phyloP scores from a whole-genome alignment of 2,113 vertebrate species.

The Oreochromis spilurus region DNA sequence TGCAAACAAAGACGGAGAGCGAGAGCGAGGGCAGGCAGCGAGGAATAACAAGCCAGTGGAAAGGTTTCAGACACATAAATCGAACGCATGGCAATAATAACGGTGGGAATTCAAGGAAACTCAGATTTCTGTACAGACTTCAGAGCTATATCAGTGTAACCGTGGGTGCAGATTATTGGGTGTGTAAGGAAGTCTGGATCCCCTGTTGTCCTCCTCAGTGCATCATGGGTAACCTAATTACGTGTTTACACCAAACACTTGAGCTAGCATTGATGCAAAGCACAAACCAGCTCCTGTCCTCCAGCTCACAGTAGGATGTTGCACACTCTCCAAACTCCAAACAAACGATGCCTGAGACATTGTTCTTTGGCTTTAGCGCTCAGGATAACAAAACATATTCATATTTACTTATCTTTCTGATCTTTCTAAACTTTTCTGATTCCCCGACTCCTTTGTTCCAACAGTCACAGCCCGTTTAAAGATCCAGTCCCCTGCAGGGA shows the following conservation, averaged over 20 bases:
- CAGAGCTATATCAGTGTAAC: not conserved
- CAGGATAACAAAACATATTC: not conserved
- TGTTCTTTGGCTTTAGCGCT: not conserved
- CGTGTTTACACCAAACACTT: fast-evolving
- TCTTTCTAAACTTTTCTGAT: not conserved
- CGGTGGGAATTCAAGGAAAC: not conserved
- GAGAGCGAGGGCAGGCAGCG: not conserved
- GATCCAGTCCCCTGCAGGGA: not conserved
- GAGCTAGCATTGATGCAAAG: not conserved
- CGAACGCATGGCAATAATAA: not conserved
- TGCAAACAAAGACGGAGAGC: slow-evolving; percentile 18
- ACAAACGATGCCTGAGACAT: not conserved
- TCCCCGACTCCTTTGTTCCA: not conserved
- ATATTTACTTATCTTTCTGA: not conserved
- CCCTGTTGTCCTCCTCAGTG: not conserved
- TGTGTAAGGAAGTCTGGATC: not conserved
- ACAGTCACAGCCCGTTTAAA: not conserved
- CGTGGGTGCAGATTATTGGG: not conserved
- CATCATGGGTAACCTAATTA: not conserved
- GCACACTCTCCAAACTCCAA: not conserved
- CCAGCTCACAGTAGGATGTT: not conserved
- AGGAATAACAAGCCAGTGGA: not conserved
- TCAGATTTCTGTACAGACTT: not conserved
- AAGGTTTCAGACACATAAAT: not conserved
- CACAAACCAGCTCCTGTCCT: not conserved